phyloP scores from a whole-genome alignment of 1,140 invertebrate species.

The Pogonus chalceus region DNA sequence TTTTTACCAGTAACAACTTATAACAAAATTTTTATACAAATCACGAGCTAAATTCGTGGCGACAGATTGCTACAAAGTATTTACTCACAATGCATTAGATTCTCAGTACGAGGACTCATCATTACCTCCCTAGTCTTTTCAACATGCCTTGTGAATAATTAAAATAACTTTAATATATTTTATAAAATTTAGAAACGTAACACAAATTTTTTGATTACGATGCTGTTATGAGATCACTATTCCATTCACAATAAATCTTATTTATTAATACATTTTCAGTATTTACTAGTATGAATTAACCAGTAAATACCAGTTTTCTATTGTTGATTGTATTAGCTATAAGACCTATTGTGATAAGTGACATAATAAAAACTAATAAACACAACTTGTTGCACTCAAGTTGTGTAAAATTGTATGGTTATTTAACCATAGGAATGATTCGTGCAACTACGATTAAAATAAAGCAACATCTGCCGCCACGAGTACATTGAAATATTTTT shows the following conservation, averaged over 20 bases:
- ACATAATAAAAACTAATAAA: background rate
- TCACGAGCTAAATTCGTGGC: conserved; percentile 4
- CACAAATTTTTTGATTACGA: too few species aligned
- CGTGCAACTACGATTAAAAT: conserved; percentile 22
- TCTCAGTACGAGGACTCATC: conserved; percentile 5
- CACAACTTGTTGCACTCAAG: conserved; percentile 6
- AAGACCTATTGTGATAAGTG: background rate
- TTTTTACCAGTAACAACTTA: conserved; percentile 15
- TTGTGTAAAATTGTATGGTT: conserved; percentile 4
- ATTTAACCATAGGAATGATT: conserved; percentile 24
- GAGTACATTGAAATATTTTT: conserved; percentile 13
- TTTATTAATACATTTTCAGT: too few species aligned
- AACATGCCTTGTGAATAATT: conserved; percentile 1
- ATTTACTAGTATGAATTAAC: too few species aligned
- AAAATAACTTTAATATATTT: background rate
- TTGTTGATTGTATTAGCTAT: conserved; percentile 12
- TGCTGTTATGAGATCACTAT: too few species aligned
- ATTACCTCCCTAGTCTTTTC: background rate
- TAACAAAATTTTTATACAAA: conserved; percentile 7
- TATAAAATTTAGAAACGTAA: background rate
- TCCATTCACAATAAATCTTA: too few species aligned
- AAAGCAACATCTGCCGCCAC: conserved; percentile 16
- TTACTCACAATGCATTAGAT: background rate
- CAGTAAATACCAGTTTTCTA: too few species aligned
- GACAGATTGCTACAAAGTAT: background rate